phyloP scores from a whole-genome alignment of 1,140 invertebrate species.

The Dysdera silvatica region DNA sequence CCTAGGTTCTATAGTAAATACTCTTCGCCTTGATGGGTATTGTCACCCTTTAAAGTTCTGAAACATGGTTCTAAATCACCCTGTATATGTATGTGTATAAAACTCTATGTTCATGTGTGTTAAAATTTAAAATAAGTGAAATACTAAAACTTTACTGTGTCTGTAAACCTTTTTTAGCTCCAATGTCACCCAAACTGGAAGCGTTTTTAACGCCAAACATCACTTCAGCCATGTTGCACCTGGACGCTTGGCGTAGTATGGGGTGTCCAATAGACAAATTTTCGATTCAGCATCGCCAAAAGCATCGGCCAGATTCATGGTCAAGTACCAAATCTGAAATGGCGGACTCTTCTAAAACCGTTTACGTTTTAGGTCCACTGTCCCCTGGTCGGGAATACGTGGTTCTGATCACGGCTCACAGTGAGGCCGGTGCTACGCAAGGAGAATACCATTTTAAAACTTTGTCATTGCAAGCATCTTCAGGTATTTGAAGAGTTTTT shows the following conservation, averaged over 20 bases:
- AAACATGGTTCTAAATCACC: too few species aligned
- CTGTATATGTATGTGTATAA: too few species aligned
- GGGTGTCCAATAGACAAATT: constrained; percentile 52
- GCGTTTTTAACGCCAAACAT: constrained; percentile 39
- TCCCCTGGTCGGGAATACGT: constrained; percentile 25
- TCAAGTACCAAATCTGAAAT: neutral
- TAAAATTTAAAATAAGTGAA: too few species aligned
- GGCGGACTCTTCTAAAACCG: constrained; percentile 1
- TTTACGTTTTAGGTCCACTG: constrained; percentile 9
- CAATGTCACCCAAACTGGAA: constrained; percentile 30
- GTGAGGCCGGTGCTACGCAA: constrained; percentile 29
- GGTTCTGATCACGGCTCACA: constrained; percentile 30
- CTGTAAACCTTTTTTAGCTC: constrained; percentile 26
- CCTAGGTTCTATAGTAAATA: too few species aligned
- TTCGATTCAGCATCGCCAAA: constrained; percentile 56
- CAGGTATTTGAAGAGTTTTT: too few species aligned
- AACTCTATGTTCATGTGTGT: too few species aligned
- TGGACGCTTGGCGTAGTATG: constrained; percentile 55
- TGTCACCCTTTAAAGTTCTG: too few species aligned
- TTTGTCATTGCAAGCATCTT: too few species aligned
- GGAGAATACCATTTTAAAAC: constrained; percentile 29
- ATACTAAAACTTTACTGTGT: too few species aligned
- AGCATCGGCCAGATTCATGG: constrained; percentile 39
- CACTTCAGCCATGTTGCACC: constrained; percentile 44
- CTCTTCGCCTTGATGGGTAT: too few species aligned